phyloP scores from a whole-genome alignment of 2,113 vertebrate species.

The Hypocryptadius cinnamomeus region DNA sequence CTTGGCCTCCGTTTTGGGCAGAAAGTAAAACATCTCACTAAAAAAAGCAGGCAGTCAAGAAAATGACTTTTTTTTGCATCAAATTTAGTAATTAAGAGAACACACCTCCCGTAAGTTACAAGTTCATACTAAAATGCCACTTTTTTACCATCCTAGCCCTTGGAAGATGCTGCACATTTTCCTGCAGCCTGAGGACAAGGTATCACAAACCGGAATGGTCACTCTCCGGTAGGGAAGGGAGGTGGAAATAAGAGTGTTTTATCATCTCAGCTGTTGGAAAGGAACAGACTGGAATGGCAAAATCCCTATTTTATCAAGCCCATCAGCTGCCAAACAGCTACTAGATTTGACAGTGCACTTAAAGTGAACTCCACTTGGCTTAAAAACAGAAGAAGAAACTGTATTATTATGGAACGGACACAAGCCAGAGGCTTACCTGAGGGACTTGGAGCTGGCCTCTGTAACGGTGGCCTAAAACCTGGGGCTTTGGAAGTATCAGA shows the following conservation, averaged over 20 bases:
- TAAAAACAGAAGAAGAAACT: neutral
- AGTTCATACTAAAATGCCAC: neutral
- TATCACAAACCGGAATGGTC: neutral
- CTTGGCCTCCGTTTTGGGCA: neutral
- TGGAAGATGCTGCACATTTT: neutral
- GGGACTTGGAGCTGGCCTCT: conserved; percentile 90
- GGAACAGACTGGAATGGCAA: neutral
- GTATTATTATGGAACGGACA: fast-evolving
- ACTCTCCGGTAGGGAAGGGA: neutral
- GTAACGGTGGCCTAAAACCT: conserved; percentile 89
- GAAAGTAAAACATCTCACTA: neutral
- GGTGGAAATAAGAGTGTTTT: neutral
- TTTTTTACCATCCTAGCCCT: neutral
- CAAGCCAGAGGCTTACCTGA: conserved; percentile 74
- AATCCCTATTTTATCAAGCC: neutral
- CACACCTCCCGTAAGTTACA: fast-evolving
- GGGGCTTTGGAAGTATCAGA: conserved; percentile 97
- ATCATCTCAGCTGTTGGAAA: neutral
- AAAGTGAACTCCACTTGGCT: neutral
- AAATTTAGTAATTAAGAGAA: neutral
- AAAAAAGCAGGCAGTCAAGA: neutral
- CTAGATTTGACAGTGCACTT: neutral
- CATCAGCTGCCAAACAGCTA: neutral
- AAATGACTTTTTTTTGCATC: neutral
- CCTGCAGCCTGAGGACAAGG: neutral